Percentiles rank a stretch among this genome's conserved stretches.
These are phyloP conservation scores for Philaenus spumarius DNA, from an alignment of 1,140 invertebrate species.

Conservation along the genomic window DNA sequence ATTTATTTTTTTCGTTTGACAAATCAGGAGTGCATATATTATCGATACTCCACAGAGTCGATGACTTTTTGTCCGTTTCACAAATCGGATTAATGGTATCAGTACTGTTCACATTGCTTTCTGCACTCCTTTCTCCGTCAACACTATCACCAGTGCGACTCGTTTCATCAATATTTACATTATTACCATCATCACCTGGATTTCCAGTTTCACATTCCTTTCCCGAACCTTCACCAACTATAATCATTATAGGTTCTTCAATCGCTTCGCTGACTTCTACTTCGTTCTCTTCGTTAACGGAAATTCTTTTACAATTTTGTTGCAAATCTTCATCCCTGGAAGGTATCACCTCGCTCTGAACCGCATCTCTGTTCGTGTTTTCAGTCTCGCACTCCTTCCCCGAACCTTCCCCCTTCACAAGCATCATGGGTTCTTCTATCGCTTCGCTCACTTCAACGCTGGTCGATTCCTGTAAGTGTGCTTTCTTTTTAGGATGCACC, in stretches of 20 bases:
- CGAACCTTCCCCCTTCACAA: constrained; percentile 61
- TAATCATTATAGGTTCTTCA: constrained; percentile 61
- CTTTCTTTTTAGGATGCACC: not conserved
- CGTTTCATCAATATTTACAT: constrained; percentile 42
- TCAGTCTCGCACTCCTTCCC: constrained; percentile 62
- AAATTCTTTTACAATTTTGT: constrained; percentile 1
- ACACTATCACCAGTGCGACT: constrained; percentile 58
- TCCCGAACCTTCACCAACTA: constrained; percentile 66
- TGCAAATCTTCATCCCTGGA: constrained; percentile 5
- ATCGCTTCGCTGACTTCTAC: constrained; percentile 58
- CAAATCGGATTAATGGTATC: not conserved
- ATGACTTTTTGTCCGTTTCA: constrained; percentile 24
- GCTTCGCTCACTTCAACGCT: constrained; percentile 53
- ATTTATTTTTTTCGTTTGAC: no score
- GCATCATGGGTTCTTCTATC: constrained; percentile 64
- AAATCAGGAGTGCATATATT: constrained; percentile 25
- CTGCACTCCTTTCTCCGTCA: constrained; percentile 59
- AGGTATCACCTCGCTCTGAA: not conserved
- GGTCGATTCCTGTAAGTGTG: constrained; percentile 20
- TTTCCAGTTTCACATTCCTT: constrained; percentile 61
- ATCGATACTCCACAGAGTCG: constrained; percentile 34
- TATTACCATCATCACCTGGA: constrained; percentile 33
- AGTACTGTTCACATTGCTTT: constrained; percentile 33
- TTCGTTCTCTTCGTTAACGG: constrained; percentile 29
- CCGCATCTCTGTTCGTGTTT: constrained; percentile 47